These are phyloP conservation scores for Strongylocentrotus purpuratus DNA, from an alignment of 35 echinoderm and acorn worm species.

Conservation along the genomic window DNA sequence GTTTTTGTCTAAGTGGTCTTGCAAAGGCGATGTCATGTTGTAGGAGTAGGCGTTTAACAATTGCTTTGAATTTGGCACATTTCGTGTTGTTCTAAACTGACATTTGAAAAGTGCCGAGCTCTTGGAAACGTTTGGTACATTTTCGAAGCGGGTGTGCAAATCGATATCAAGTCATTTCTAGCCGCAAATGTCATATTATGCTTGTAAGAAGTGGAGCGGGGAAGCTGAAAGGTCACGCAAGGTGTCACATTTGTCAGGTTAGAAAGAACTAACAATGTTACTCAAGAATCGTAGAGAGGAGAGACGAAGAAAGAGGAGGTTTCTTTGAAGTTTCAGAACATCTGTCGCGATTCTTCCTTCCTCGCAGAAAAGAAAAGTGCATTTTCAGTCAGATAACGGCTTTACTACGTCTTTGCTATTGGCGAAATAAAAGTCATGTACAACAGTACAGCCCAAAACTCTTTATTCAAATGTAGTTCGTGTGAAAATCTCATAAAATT, in stretches of 20 bases:
- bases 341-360: background rate
- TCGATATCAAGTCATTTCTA: constrained; percentile 11
- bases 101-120: background rate
- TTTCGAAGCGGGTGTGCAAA: background rate
- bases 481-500: no score
- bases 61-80: background rate
- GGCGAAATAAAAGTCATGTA: no score
- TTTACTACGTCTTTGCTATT: no score
- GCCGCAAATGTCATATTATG: background rate
- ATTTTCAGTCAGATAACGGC: background rate
- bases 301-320: background rate
- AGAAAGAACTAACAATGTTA: background rate
- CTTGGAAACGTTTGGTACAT: background rate
- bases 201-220: background rate
- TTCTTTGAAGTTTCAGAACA: background rate
- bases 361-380: background rate
- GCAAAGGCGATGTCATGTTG: background rate
- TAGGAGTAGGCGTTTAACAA: background rate
- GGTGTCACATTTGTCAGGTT: background rate
- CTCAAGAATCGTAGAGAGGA: background rate
- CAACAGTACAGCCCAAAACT: no score
- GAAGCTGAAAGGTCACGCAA: background rate
- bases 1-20: no score
- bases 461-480: no score
- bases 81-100: background rate